phyloP scores from a whole-genome alignment of 2,113 vertebrate genomes.

The Leucosticte australis region DNA sequence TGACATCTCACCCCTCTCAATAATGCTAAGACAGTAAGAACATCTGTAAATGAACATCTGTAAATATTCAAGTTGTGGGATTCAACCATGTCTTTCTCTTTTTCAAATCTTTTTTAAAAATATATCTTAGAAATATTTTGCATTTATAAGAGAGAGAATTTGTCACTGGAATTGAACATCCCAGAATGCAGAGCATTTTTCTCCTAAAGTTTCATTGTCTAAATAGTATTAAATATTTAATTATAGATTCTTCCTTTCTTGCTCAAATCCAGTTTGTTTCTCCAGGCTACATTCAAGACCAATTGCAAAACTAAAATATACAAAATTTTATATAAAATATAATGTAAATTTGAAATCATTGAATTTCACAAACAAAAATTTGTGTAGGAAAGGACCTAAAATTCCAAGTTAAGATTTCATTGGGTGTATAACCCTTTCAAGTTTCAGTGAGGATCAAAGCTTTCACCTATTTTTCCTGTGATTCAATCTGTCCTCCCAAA shows the following conservation, averaged over 20 bases:
- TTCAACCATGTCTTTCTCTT: not conserved
- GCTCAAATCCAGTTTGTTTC: not conserved
- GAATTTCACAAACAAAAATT: not conserved
- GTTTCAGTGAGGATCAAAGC: not conserved
- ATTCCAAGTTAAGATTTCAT: not conserved
- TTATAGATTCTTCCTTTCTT: not conserved
- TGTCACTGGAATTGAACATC: not conserved
- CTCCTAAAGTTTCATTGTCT: not conserved
- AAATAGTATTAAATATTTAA: not conserved
- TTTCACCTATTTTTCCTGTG: not conserved
- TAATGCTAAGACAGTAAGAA: not conserved
- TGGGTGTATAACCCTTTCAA: not conserved
- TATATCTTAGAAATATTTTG: not conserved
- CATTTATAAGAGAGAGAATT: not conserved
- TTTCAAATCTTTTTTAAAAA: not conserved
- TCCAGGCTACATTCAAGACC: not conserved
- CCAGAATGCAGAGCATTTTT: not conserved
- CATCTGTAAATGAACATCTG: not conserved
- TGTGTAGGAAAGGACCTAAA: not conserved
- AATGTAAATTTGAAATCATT: not conserved
- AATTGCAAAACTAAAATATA: not conserved
- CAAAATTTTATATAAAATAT: not conserved
- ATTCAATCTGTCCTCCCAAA: not conserved
- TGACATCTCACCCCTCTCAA: not conserved
- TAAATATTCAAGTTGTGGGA: not conserved